These are phyloP conservation scores for Pomatostomus ruficeps DNA, from an alignment of 2,113 vertebrate genomes.

Conservation along the genomic window DNA sequence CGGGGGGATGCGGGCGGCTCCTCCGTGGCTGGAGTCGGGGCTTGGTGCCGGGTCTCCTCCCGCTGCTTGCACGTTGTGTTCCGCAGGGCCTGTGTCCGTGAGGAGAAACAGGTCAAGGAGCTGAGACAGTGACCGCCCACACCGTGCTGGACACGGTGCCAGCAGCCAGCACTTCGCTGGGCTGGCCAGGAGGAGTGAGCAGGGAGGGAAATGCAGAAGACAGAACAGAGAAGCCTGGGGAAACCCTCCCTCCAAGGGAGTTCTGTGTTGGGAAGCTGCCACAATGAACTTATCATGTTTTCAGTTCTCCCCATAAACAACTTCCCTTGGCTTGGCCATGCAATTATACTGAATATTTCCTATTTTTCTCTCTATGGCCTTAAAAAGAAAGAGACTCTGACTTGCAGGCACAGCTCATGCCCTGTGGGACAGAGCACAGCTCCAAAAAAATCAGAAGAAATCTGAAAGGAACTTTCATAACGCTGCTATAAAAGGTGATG, in stretches of 20 bases:
- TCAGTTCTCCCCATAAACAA: neutral
- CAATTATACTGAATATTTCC: neutral
- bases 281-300: rapidly evolving
- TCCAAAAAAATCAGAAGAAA: neutral
- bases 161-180: rapidly evolving
- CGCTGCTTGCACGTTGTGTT: constrained; percentile 63
- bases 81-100: constrained; percentile 69
- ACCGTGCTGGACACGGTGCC: rapidly evolving
- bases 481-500: neutral
- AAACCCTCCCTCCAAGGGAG: neutral
- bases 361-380: neutral
- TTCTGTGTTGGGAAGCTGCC: neutral
- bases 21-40: neutral
- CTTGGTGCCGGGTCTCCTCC: neutral
- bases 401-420: neutral
- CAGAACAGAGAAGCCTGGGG: rapidly evolving
- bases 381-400: neutral
- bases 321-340: neutral
- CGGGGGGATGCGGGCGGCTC: neutral
- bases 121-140: neutral
- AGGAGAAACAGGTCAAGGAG: neutral
- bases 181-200: neutral
- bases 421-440: neutral
- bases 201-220: neutral
- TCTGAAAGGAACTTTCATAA: neutral